These are phyloP conservation scores for Sebastes oblongus DNA, from an alignment of 2,797 vertebrate species.

Conservation along the genomic window DNA sequence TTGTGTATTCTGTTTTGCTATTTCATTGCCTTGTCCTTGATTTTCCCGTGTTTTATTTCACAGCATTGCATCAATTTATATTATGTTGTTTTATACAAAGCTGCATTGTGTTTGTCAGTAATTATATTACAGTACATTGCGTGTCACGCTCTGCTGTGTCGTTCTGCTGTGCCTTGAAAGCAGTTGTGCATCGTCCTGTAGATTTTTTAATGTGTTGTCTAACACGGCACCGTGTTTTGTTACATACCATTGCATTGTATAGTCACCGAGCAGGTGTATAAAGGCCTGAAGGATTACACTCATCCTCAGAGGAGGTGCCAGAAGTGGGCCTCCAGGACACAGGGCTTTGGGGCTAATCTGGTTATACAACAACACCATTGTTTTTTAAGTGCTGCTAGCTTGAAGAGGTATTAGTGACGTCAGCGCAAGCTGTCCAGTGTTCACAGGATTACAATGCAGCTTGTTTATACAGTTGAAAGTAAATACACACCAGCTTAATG, in stretches of 20 bases:
- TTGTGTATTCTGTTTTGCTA: not conserved
- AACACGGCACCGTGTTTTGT: not conserved
- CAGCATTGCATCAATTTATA: conserved; percentile 21
- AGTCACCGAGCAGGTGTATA: conserved; percentile 62
- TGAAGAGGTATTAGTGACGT: conserved; percentile 64
- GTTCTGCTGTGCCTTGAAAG: not conserved
- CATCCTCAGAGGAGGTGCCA: conserved; percentile 64
- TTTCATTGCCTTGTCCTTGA: not conserved
- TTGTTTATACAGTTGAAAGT: conserved; percentile 12
- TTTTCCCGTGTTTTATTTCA: conserved; percentile 27
- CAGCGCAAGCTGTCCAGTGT: conserved; percentile 58
- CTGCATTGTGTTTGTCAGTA: not conserved
- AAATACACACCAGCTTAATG: conserved; percentile 24
- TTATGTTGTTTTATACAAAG: not conserved
- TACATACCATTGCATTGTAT: conserved; percentile 39
- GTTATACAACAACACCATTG: conserved; percentile 59
- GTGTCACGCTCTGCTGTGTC: not conserved
- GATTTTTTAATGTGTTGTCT: conserved; percentile 1
- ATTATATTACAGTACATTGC: conserved; percentile 25
- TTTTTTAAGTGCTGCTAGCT: conserved; percentile 55
- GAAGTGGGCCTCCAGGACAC: conserved; percentile 62
- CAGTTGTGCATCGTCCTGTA: not conserved
- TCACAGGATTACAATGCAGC: conserved; percentile 17
- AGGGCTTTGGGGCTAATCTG: conserved; percentile 64
- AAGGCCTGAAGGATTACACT: conserved; percentile 68